A percentile compares a stretch with the other conserved stretches of the same genome.
phyloP scores from a whole-genome alignment of 2,113 vertebrate species.

The Nothobranchius furzeri region DNA sequence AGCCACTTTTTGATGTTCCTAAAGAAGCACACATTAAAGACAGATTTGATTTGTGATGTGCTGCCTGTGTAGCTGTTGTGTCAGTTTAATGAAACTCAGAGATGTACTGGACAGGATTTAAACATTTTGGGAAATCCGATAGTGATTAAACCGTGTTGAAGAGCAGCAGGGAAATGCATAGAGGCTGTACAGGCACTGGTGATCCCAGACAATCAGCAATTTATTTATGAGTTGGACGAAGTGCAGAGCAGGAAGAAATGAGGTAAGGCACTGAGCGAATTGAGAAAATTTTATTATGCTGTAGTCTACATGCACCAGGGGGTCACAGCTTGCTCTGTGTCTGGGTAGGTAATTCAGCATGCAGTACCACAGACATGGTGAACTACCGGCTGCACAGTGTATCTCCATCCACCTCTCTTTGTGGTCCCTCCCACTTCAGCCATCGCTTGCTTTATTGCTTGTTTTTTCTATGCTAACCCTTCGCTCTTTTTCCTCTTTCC shows the following conservation, averaged over 20 bases:
- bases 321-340: slow-evolving; percentile 46
- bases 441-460: slow-evolving; percentile 38
- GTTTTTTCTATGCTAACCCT: slow-evolving; percentile 41
- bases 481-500: slow-evolving; percentile 49
- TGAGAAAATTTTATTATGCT: slow-evolving; percentile 29
- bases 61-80: slow-evolving; percentile 26
- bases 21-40: slow-evolving; percentile 17
- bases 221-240: slow-evolving; percentile 53
- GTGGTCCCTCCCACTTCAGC: slow-evolving; percentile 20
- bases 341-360: slow-evolving; percentile 63
- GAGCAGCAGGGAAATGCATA: slow-evolving; percentile 34
- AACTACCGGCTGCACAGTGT: slow-evolving; percentile 40
- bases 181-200: slow-evolving; percentile 16
- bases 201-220: slow-evolving; percentile 29
- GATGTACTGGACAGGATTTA: slow-evolving; percentile 16
- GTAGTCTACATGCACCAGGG: slow-evolving; percentile 41
- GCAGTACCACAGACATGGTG: slow-evolving; percentile 33
- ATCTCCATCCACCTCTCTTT: slow-evolving; percentile 29
- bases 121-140: slow-evolving; percentile 29
- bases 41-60: slow-evolving; percentile 32
- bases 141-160: slow-evolving; percentile 18
- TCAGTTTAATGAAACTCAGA: slow-evolving; percentile 15
- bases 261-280: slow-evolving; percentile 36
- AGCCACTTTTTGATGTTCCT: slow-evolving; percentile 21
- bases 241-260: slow-evolving; percentile 34